Base-by-base conservation (phyloP, 2,888 invertebrate species). In the Meiosimyza platycephala region DNA sequence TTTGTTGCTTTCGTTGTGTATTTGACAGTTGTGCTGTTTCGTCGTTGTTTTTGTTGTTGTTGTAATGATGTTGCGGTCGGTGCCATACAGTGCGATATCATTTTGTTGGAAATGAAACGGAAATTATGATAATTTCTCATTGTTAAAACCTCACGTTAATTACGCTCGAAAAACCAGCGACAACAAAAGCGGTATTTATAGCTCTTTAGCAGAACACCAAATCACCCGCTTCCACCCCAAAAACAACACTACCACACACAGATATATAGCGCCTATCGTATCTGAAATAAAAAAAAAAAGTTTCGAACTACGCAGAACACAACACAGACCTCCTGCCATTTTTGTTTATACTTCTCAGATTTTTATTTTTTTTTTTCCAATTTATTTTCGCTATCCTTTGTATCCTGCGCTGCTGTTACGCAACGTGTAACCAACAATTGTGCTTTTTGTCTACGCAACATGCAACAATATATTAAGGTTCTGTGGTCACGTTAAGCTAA, bases 41-140 rank as follows among this genome's bases (percentile, higher is more conserved):
- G 57, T 62, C 63, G 64, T 73, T 59, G 64, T 47, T 28, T 28
- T 28, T 68, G 67, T 71, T 64, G 63, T 60, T 69, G 64, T 73
- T 59, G 64, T 47, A 50, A 5, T 67, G 51, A 69, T 71, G 76
- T 72, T 75, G 76, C 72, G 75, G 71, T 76, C 73, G 74, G 77
- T 76, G 75, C 74, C 77, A 76, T 40, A 40, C 72, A 76, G 74
- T 72, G 76, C 74, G 78, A 74, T 75, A 72, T 75, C 76, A 74
- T 76, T n/a, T 76, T 72, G 73, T 74, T 64, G 52, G 47, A 52
- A 76, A 72, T 73, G 72, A 75, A 78, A 76, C 76, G 76, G 71
- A 78, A 78, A 78, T 78, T 78, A 78, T 78, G 78, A 76, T 78
- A 78, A 78, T 78, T 78, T 78, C 75, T 75, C 74, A 76, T 75